phyloP scores from a whole-genome alignment of 2,888 invertebrate species.

The Archips crataeganus region DNA sequence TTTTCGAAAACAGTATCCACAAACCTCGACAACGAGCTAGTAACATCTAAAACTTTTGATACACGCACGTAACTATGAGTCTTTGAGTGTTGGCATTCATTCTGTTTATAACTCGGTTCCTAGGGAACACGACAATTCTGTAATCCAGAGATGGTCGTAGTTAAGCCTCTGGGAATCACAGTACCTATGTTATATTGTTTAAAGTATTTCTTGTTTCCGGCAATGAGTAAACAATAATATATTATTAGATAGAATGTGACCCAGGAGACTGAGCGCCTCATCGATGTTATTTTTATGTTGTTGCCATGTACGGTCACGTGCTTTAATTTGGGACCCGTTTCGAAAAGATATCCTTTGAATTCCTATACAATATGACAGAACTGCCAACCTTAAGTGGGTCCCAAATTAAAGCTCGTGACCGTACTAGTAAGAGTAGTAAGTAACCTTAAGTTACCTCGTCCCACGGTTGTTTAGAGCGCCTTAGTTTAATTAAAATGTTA shows the following conservation, averaged over 20 bases:
- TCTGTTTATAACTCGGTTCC: neutral
- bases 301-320: neutral
- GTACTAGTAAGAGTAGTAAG: too few relatives aligned
- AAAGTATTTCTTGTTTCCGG: slow-evolving; percentile 16
- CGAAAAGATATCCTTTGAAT: too few relatives aligned
- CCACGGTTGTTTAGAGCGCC: too few relatives aligned
- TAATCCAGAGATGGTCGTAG: slow-evolving; percentile 1
- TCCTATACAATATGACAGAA: too few relatives aligned
- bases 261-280: neutral
- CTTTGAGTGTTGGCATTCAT: neutral
- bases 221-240: neutral
- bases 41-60: too few relatives aligned
- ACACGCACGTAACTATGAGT: neutral
- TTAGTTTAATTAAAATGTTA: too few relatives aligned
- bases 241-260: slow-evolving; percentile 16
- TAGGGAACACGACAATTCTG: slow-evolving; percentile 5
- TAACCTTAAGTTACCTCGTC: too few relatives aligned
- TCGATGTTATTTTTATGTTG: neutral
- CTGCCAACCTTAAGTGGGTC: too few relatives aligned
- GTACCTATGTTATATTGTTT: slow-evolving; percentile 19
- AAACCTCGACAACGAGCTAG: too few relatives aligned
- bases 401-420: too few relatives aligned
- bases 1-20: too few relatives aligned
- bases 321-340: too few relatives aligned
- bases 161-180: slow-evolving; percentile 1